Base-by-base conservation (phyloP, 2,888 invertebrate genomes). In the Tricholauxania praeusta region DNA sequence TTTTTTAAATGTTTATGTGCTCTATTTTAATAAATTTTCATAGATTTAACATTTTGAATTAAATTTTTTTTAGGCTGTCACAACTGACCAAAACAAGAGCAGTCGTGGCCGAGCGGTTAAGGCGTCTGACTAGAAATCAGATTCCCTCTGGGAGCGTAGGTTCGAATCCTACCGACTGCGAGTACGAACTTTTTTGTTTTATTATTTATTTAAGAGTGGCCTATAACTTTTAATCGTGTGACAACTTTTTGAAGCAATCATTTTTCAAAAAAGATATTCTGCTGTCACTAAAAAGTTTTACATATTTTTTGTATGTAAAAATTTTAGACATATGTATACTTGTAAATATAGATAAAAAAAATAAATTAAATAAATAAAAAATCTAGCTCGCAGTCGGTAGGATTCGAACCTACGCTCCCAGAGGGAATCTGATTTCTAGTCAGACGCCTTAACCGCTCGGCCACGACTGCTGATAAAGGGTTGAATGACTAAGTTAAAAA, bases 391-490 rank as follows among this genome's bases (percentile, higher is more conserved):
- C 86, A 85, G 86, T 81, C 85, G 86, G 85, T 84, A 86, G 86
- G 86, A 85, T 85, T 86, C 86, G 86, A 86, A 85, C 86, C 86
- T 86, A 86, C 86, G 86, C 87, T 87, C 86, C 86, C 86, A 87
- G 85, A 86, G 87, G 87, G 86, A 86, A 86, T 86, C 86, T 86
- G 87, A 86, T 87, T 86, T 86, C 86, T 86, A 86, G 86, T 86
- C 86, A 86, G 86, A 86, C 86, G 86, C 87, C 87, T 87, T 87
- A 86, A 86, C 86, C 86, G 87, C 87, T 86, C 86, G 87, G 86
- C 87, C 87, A 86, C 87, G 86, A 85, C 87, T 86, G 86, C 86
- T 63, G 17, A 28, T 32, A 57, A 0, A 10, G 1, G 2, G 12
- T 10, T 3, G 1, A 17, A n/a, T 10, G 22, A 22, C 28, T 4